Percentiles rank a stretch among this genome's conserved stretches.
phyloP scores from a whole-genome alignment of 1,140 invertebrate genomes.

The Limonius californicus region DNA sequence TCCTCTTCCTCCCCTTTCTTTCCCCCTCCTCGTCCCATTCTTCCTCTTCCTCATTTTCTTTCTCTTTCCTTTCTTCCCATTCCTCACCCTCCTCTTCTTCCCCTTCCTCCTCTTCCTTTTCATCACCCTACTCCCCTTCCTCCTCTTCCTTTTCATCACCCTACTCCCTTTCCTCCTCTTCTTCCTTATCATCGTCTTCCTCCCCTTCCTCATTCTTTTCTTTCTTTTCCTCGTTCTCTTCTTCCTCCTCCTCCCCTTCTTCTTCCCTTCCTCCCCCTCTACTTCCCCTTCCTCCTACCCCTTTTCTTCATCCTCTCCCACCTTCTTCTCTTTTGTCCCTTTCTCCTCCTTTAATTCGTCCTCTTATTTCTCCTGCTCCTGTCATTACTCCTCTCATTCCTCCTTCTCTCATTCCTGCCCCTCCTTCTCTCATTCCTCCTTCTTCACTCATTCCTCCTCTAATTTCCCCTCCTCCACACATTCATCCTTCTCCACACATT shows the following conservation, averaged over 20 bases:
- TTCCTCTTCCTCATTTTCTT: no score
- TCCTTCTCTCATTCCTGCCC: conserved; percentile 7
- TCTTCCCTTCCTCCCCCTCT: conserved; percentile 8
- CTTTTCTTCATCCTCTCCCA: not conserved
- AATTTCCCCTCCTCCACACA: not conserved
- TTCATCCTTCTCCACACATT: not conserved
- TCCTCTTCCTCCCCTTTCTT: no score
- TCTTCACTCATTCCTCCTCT: conserved; percentile 5
- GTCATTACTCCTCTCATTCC: conserved; percentile 3
- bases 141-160: no score
- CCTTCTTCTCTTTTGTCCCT: not conserved
- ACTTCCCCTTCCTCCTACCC: not conserved
- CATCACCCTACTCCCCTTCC: no score
- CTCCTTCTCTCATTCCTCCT: conserved; percentile 15
- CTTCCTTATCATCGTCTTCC: no score
- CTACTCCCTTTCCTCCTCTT: no score
- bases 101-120: no score
- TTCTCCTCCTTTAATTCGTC: not conserved
- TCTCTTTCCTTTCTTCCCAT: no score
- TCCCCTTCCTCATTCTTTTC: not conserved
- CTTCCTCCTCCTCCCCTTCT: not conserved
- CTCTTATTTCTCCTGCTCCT: not conserved
- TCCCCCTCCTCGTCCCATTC: no score
- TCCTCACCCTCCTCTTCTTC: no score
- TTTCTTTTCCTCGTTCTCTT: not conserved